Evolutionary conservation across 64 coral and sea anemone genomes (phyloP).

Genomic region (Dendronephthya gigantea): DNA sequence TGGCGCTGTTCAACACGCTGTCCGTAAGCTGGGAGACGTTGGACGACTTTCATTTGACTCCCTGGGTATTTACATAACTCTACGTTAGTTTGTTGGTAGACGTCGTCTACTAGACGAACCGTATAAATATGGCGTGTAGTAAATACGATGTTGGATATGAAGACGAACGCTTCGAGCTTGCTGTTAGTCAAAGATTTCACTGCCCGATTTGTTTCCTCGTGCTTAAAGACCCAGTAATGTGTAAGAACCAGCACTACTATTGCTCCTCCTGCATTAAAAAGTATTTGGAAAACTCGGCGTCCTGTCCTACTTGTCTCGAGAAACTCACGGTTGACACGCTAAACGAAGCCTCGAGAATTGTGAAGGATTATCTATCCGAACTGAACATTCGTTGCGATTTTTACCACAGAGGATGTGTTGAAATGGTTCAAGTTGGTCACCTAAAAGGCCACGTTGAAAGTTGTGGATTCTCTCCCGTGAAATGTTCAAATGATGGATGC

Average conservation of each 20-base stretch:
- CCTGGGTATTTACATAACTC: too few relatives aligned
- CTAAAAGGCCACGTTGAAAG: background rate
- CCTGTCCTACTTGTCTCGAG: background rate
- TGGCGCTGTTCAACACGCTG: too few relatives aligned
- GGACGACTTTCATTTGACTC: too few relatives aligned
- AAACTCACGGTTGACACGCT: background rate
- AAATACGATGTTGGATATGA: background rate
- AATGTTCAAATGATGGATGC: background rate
- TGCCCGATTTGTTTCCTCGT: background rate
- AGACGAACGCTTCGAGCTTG: background rate
- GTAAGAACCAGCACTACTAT: background rate
- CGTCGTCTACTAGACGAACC: too few relatives aligned
- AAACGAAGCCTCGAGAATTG: background rate
- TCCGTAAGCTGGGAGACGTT: too few relatives aligned
- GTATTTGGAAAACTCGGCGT: background rate
- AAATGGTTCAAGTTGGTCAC: background rate
- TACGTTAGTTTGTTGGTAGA: too few relatives aligned
- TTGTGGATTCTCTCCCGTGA: background rate
- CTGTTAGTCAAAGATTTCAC: background rate
- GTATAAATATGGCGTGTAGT: background rate
- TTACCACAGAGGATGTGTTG: background rate
- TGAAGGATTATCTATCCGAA: background rate
- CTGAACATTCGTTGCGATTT: background rate
- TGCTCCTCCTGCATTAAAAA: background rate
- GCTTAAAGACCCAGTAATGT: background rate